Evolutionary conservation across 2,113 vertebrate genomes (phyloP), one percentile per base, ranked within the genome.

Genomic region (Thymallus thymallus): DNA sequence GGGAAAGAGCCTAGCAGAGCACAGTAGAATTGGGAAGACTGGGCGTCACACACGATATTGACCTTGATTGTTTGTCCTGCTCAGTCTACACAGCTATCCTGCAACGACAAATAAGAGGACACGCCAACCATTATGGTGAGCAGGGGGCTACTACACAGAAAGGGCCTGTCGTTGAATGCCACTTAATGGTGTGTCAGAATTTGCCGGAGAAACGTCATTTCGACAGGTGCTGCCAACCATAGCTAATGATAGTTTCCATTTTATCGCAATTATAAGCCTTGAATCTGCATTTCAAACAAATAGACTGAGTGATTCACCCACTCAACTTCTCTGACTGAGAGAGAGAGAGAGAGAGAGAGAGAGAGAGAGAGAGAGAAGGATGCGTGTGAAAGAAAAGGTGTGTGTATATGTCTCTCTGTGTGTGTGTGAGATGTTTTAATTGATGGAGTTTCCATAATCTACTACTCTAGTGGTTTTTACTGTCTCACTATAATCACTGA

Each of bases 401-500:
- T n/a, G n/a, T n/a, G n/a, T n/a, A n/a, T n/a, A n/a, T n/a, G n/a
- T n/a, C n/a, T n/a, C n/a, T n/a, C n/a, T n/a, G n/a, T 30, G 30
- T 30, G 30, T 30, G 30, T 5, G 32, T 7, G 32, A 35, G 32
- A 35, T 7, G 32, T 35, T 35, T 7, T 35, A 7, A 35, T 65
- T 46, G 26, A 69, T 64, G 16, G 35, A 29, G 61, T 41, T 61
- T 9, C 24, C 20, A 10, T 67, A 78, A 80, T 70, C 20, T 18
- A 72, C 35, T 79, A 41, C 32, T 16, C 51, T 41, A 7, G 12
- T 65, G 46, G 65, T 69, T 68, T 41, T 84, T 76, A 68, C 58
- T 62, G 74, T 72, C 29, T 41, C 26, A 68, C 76, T 75, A 74
- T 79, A 75, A 79, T 75, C 73, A 69, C 56, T 72, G 61, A 68